These are phyloP conservation scores for Clinocottus analis DNA, from an alignment of 2,113 vertebrate species.

Conservation along the genomic window DNA sequence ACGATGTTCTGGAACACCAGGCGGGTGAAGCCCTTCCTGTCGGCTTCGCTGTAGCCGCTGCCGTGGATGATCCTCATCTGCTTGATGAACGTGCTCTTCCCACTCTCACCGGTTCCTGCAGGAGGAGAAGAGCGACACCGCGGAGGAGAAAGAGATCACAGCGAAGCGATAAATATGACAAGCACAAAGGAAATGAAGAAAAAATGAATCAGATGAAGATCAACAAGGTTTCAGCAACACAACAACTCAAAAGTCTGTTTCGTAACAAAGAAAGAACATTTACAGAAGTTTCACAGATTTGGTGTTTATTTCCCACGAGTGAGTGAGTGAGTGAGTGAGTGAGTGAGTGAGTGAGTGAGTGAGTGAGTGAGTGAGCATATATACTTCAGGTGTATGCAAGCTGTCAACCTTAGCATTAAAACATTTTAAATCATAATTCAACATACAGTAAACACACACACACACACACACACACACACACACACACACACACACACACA, in stretches of 20 bases:
- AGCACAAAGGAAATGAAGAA: constrained; percentile 23
- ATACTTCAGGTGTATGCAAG: not conserved
- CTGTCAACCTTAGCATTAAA: not conserved
- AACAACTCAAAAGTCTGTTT: constrained; percentile 12
- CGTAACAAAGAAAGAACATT: not conserved
- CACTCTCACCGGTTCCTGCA: constrained; percentile 90
- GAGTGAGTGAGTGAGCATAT: not conserved
- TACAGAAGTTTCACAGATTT: constrained; percentile 4
- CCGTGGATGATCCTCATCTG: constrained; percentile 98
- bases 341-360: too few species aligned
- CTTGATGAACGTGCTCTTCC: constrained; percentile 94
- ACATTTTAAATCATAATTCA: too few species aligned
- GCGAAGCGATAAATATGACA: constrained; percentile 38
- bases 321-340: too few species aligned
- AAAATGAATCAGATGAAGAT: constrained; percentile 39
- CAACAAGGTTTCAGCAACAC: constrained; percentile 27
- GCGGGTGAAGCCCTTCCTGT: constrained; percentile 84
- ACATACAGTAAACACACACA: too few species aligned
- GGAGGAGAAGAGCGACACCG: constrained; percentile 36
- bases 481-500: too few species aligned
- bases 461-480: too few species aligned
- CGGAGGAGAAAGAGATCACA: constrained; percentile 57
- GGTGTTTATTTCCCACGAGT: not conserved
- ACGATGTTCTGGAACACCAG: constrained; percentile 89
- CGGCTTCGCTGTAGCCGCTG: constrained; percentile 85